These are phyloP conservation scores for Sardina pilchardus DNA, from an alignment of 2,113 vertebrate genomes.

Conservation along the genomic window DNA sequence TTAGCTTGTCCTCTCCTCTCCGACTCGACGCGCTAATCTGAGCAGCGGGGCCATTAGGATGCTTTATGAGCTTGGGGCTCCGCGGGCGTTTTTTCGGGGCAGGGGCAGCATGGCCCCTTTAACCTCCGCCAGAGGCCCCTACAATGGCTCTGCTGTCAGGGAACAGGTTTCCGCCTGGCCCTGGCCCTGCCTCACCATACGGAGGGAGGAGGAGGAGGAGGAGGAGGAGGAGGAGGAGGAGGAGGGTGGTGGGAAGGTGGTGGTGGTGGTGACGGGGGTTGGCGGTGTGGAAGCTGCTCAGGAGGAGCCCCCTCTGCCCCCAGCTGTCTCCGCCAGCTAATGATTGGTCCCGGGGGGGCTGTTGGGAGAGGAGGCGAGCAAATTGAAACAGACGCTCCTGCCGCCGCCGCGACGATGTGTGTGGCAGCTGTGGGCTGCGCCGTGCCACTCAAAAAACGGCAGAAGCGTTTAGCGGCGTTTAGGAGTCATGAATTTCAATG, in stretches of 20 bases:
- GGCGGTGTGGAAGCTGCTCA: constrained; percentile 49
- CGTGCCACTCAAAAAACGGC: constrained; percentile 65
- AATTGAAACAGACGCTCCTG: constrained; percentile 81
- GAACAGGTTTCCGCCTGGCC: constrained; percentile 60
- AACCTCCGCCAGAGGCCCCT: constrained; percentile 74
- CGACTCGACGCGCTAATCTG: constrained; percentile 66
- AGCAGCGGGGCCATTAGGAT: constrained; percentile 75
- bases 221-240: constrained; percentile 47
- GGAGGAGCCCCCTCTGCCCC: constrained; percentile 77
- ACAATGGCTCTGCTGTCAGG: constrained; percentile 77
- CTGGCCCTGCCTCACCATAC: constrained; percentile 65
- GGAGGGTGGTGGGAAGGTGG: constrained; percentile 47
- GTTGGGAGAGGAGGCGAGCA: constrained; percentile 75
- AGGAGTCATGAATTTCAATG: constrained; percentile 55
- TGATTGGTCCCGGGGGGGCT: constrained; percentile 79
- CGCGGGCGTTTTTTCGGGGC: constrained; percentile 51
- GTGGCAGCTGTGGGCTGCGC: constrained; percentile 62
- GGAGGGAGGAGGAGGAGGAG: constrained; percentile 66
- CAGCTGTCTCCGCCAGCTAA: constrained; percentile 82
- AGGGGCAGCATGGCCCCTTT: constrained; percentile 67
- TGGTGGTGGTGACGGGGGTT: constrained; percentile 52
- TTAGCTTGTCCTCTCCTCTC: neutral
- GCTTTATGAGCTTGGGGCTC: constrained; percentile 67
- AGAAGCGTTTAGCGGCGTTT: constrained; percentile 52
- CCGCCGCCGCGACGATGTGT: constrained; percentile 70